Conservation (phyloP, 2,888 invertebrate species). For the Branchinecta sandiegonensis region DNA sequence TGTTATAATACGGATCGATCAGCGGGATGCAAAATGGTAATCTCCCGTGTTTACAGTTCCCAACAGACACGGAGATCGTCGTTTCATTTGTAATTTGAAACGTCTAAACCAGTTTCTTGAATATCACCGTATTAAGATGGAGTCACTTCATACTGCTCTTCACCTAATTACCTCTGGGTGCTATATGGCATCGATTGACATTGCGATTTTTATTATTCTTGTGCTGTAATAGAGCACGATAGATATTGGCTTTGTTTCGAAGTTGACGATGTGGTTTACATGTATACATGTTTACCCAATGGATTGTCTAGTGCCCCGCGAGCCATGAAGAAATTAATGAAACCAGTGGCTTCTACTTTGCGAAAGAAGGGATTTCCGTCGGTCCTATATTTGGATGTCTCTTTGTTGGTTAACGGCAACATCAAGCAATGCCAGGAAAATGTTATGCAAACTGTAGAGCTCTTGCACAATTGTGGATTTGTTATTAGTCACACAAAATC, state of each 20-base stretch:
- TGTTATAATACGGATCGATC: neutral
- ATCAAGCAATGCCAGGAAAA: no score
- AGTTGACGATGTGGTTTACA: neutral
- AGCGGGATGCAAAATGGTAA: neutral
- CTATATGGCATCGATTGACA: neutral
- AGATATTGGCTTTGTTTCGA: neutral
- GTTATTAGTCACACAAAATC: no score
- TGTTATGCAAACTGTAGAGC: no score
- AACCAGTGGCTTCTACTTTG: neutral
- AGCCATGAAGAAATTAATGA: neutral
- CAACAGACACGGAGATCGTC: neutral
- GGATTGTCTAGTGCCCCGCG: neutral
- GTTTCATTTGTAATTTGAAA: neutral
- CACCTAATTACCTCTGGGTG: neutral
- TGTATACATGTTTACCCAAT: neutral
- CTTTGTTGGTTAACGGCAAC: no score
- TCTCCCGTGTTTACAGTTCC: neutral
- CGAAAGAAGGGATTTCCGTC: neutral
- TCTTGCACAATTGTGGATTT: no score
- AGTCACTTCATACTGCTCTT: neutral
- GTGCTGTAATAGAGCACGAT: neutral
- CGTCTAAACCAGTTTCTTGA: neutral
- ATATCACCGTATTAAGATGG: neutral
- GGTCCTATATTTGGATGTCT: neutral
- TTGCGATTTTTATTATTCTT: neutral